phyloP scores from a whole-genome alignment of 2,888 invertebrate species.

The Tachina grossa region DNA sequence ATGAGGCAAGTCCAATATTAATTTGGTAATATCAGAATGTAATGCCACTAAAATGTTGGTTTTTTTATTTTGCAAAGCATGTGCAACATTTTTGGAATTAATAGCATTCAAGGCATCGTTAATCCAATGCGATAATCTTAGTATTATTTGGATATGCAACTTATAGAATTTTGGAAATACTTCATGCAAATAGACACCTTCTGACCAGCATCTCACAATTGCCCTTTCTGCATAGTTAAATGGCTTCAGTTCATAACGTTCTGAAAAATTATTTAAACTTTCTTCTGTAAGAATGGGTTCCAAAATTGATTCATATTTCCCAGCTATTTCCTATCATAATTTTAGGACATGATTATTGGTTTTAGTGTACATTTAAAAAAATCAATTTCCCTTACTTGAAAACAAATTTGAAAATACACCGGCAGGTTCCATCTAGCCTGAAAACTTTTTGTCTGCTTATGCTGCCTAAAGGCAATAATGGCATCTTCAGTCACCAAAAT shows the following conservation, averaged over 20 bases:
- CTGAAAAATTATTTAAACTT: slow-evolving; percentile 68
- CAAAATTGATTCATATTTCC: slow-evolving; percentile 82
- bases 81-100: slow-evolving; percentile 39
- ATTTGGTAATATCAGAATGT: slow-evolving; percentile 77
- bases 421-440: slow-evolving; percentile 95
- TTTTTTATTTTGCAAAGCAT: slow-evolving; percentile 72
- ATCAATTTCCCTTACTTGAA: slow-evolving; percentile 85
- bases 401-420: slow-evolving; percentile 96
- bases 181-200: slow-evolving; percentile 90
- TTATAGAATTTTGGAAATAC: slow-evolving; percentile 94
- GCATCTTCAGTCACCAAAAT: slow-evolving; percentile 85
- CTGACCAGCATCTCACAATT: slow-evolving; percentile 88
- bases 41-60: slow-evolving; percentile 76
- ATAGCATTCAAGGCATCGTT: slow-evolving; percentile 82
- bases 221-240: slow-evolving; percentile 84
- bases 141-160: slow-evolving; percentile 91
- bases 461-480: slow-evolving; percentile 85
- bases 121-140: slow-evolving; percentile 91
- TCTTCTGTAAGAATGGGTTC: slow-evolving; percentile 77
- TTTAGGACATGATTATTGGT: too few species aligned
- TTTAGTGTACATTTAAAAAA: neutral
- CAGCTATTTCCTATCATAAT: slow-evolving; percentile 89
- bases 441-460: slow-evolving; percentile 90
- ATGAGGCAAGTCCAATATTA: slow-evolving; percentile 75
- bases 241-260: slow-evolving; percentile 75